Evolutionary conservation across 2,888 invertebrate genomes (phyloP).

Genomic region (Bellardia bayeri): DNA sequence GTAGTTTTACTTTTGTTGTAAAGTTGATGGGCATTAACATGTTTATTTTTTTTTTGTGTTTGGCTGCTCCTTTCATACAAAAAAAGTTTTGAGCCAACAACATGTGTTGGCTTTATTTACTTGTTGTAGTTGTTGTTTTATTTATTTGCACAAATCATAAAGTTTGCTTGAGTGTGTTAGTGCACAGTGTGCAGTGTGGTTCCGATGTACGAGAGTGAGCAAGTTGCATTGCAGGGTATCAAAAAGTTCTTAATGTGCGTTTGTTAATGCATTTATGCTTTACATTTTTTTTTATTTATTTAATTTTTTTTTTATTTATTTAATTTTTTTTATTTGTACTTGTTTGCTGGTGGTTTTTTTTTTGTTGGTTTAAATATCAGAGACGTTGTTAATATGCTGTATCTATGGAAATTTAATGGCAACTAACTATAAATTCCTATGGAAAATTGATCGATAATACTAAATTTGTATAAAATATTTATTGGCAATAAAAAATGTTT

Average conservation of each 20-base stretch:
- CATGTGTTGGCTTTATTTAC: slow-evolving; percentile 70
- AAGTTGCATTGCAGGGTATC: slow-evolving; percentile 60
- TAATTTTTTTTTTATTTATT: background rate
- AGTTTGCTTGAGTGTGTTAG: slow-evolving; percentile 8
- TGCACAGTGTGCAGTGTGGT: background rate
- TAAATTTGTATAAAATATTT: background rate
- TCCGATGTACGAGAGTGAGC: background rate
- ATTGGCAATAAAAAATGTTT: no score
- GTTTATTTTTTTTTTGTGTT: slow-evolving; percentile 41
- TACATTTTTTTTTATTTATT: slow-evolving; percentile 30
- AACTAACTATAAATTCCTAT: background rate
- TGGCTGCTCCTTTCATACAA: slow-evolving; percentile 6
- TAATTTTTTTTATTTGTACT: slow-evolving; percentile 23
- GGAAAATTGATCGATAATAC: background rate
- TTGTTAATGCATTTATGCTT: slow-evolving; percentile 52
- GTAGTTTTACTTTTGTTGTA: slow-evolving; percentile 54
- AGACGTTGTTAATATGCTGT: background rate
- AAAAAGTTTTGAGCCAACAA: slow-evolving; percentile 64
- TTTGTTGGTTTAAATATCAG: slow-evolving; percentile 38
- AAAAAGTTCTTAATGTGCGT: slow-evolving; percentile 64
- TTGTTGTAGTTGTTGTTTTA: slow-evolving; percentile 30
- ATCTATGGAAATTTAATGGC: no score
- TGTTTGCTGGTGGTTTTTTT: slow-evolving; percentile 44
- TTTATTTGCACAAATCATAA: slow-evolving; percentile 55
- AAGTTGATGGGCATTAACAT: slow-evolving; percentile 68